Conservation (phyloP, 1,140 invertebrate genomes). For the Euschistus heros region DNA sequence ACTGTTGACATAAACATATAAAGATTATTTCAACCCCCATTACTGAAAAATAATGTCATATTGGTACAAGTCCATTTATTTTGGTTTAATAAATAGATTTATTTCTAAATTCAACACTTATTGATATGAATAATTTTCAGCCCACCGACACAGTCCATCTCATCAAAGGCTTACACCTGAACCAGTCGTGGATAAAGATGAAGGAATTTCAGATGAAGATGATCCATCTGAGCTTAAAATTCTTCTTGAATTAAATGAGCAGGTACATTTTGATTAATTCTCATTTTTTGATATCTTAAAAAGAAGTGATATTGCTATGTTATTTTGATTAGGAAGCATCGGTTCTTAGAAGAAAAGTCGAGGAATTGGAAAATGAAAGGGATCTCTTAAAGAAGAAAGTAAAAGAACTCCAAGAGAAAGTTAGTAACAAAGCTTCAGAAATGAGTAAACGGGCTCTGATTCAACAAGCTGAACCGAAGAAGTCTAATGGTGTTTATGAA, state of each 20-base stretch:
- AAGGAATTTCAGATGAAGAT: conserved; percentile 62
- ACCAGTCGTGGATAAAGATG: conserved; percentile 51
- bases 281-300: background rate
- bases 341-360: conserved; percentile 67
- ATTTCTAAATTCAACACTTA: too few relatives aligned
- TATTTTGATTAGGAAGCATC: conserved; percentile 54
- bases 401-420: conserved; percentile 62
- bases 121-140: conserved; percentile 33
- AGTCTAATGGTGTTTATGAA: conserved; percentile 42
- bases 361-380: conserved; percentile 72
- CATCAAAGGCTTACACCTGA: conserved; percentile 47
- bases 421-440: conserved; percentile 33
- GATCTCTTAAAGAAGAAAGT: conserved; percentile 61
- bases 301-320: background rate
- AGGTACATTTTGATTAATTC: conserved; percentile 36
- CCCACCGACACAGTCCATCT: conserved; percentile 49
- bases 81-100: too few relatives aligned
- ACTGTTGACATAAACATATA: too few relatives aligned
- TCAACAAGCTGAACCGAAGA: conserved; percentile 34
- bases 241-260: conserved; percentile 77
- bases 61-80: too few relatives aligned
- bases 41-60: too few relatives aligned
- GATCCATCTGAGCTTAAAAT: conserved; percentile 64
- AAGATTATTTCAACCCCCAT: too few relatives aligned
- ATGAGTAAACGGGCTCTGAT: conserved; percentile 32